phyloP scores from a whole-genome alignment of 2,113 vertebrate genomes.

The Electrona antarctica region DNA sequence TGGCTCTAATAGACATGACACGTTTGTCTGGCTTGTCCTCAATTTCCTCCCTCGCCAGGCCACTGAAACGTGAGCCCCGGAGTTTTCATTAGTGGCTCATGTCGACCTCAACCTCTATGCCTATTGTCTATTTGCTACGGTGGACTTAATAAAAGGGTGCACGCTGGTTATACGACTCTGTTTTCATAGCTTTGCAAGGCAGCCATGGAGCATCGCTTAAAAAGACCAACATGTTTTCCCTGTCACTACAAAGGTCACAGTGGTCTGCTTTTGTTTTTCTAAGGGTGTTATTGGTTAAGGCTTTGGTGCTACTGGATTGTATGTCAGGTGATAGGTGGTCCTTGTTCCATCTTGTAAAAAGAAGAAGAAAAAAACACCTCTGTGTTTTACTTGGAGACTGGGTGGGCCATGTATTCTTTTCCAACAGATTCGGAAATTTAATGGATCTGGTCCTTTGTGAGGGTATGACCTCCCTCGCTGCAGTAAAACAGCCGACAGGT shows the following conservation, averaged over 20 bases:
- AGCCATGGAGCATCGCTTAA: background rate
- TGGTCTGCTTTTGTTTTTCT: slow-evolving; percentile 27
- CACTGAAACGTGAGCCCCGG: slow-evolving; percentile 28
- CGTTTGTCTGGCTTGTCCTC: slow-evolving; percentile 31
- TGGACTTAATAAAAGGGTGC: slow-evolving; percentile 3
- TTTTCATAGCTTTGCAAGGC: background rate
- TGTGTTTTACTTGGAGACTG: slow-evolving; percentile 43
- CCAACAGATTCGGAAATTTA: slow-evolving; percentile 12
- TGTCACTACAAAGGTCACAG: slow-evolving; percentile 34
- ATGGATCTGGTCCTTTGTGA: slow-evolving; percentile 35
- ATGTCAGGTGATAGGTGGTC: slow-evolving; percentile 35
- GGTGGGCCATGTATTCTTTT: slow-evolving; percentile 37
- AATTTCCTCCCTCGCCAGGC: slow-evolving; percentile 40
- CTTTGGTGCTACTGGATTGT: slow-evolving; percentile 20
- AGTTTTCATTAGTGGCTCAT: slow-evolving; percentile 39
- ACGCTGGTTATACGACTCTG: background rate
- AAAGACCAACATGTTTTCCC: background rate
- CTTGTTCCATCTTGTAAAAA: slow-evolving; percentile 44
- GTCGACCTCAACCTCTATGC: slow-evolving; percentile 22
- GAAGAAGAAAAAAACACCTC: slow-evolving; percentile 22
- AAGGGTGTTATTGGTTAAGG: slow-evolving; percentile 4
- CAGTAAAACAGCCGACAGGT: slow-evolving; percentile 43
- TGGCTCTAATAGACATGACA: background rate
- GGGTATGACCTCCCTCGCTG: slow-evolving; percentile 34
- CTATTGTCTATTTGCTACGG: slow-evolving; percentile 21